Evolutionary conservation across 2,113 vertebrate genomes (phyloP).

Genomic region (Anoura caudifer): DNA sequence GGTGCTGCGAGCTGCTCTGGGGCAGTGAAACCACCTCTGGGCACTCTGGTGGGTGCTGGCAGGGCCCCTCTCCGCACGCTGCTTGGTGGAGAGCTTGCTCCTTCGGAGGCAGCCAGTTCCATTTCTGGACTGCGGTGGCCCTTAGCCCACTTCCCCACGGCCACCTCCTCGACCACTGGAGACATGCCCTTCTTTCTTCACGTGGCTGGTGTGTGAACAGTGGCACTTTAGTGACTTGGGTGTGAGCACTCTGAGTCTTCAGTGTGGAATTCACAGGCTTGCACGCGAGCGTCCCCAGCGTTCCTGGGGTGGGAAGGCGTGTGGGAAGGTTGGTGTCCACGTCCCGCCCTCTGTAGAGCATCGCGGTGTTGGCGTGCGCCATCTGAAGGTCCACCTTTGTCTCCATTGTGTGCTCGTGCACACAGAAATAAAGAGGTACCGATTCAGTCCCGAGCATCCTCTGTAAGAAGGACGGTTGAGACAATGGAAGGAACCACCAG

Average conservation of each 20-base stretch:
- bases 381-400: neutral
- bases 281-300: rapidly evolving
- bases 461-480: neutral
- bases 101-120: neutral
- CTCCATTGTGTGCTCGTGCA: neutral
- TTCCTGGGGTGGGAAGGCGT: rapidly evolving
- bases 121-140: neutral
- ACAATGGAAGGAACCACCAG: neutral
- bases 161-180: neutral
- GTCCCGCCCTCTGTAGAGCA: neutral
- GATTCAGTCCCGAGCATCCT: neutral
- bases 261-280: rapidly evolving
- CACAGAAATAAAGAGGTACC: neutral
- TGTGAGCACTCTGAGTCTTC: rapidly evolving
- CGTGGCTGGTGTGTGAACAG: neutral
- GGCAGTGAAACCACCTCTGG: neutral
- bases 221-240: rapidly evolving
- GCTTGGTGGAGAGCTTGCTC: neutral
- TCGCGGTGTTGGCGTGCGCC: neutral
- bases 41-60: neutral
- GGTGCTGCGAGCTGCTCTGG: neutral
- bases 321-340: neutral
- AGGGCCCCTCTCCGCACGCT: neutral
- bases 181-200: too few species aligned
- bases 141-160: neutral